Evolutionary conservation across 2,888 invertebrate genomes (phyloP), one percentile per base, ranked within the genome.

Genomic region (Noctua janthina): DNA sequence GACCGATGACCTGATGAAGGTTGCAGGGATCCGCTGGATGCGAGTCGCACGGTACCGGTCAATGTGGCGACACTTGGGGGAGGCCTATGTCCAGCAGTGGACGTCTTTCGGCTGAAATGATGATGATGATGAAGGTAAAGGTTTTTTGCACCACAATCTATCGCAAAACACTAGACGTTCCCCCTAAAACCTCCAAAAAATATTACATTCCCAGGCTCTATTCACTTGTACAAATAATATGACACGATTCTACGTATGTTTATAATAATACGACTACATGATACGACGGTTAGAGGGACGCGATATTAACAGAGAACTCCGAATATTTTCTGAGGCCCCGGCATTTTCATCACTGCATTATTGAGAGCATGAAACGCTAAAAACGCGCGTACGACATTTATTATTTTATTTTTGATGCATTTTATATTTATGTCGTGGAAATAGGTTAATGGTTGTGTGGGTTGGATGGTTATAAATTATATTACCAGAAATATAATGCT

Each of bases 211-310:
- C 73, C 23, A 66, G 15, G 51, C 62, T 62, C 76, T 80, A 87
- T 86, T 85, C 81, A 88, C 83, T 82, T 85, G 77, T 81, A 82
- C 86, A 88, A 90, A 91, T 90, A 91, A 87, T 90, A 90, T 84
- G 85, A 78, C 82, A 87, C 81, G 82, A 90, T 87, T 87, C 83
- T 78, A 83, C 82, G 87, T 90, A 91, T 86, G 88, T 91, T 91
- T 88, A 91, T 92, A 91, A 91, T 91, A 91, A 88, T 76, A 82
- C 81, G 80, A 87, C 86, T 89, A 89, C 79, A 88, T 88, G 86
- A 91, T 89, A 88, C 84, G 87, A 81, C 76, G 84, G 87, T 81
- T 82, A 82, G 81, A 82, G 79, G 84, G 81, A 78, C 80, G 82
- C 87, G 79, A 86, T 90, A 91, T 89, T 90, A 89, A 86, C 89